Base-by-base conservation (phyloP, 2,797 vertebrate species). In the Chiroxiphia lanceolata region DNA sequence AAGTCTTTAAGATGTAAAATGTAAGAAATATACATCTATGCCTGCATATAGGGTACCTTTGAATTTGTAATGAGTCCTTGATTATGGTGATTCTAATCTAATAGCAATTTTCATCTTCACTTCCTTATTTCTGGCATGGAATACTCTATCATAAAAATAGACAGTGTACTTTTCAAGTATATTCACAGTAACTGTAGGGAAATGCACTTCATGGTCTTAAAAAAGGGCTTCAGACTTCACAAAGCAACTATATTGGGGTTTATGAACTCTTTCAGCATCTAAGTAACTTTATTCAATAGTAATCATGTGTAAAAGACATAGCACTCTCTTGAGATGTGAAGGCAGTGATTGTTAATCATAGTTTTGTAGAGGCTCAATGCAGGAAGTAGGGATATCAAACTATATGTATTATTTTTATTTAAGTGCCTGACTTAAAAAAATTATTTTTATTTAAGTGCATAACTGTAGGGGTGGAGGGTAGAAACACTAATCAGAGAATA, bases 391-490 rank as follows among this genome's bases (percentile, higher is more conserved):
- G 92, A 75, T 94, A 71, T 65, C 71, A 90, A 94, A 51, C 42
- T 65, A 23, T 53, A 59, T 78, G 31, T 45, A 47, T 80, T 83
- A 72, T 91, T 95, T 97, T 91, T 90, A 88, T 87, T 68, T 81
- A 96, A 94, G 80, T 96, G 65, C 83, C 50, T 53, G 34, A 36
- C 31, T 59, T 45, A 47, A 44, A n/a, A 33, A 64, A 76, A 44
- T 81, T 64, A 75, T 90, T 93, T 97, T 92, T 91, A 87, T 88
- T 87, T 87, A 96, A 25, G 25, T 95, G 61, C 80, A 65, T 45
- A 15, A 59, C 10, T 13, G 22, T 9, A 15, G 14, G 4, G 1
- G 4, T n/a, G 10, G 38, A 74, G 18, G 15, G 11, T 48, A 74
- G 42, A 89, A 87, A 65, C 13, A 17, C 22, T 63, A 87, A 84